Evolutionary conservation across 2,888 invertebrate species (phyloP), one percentile per base, ranked within the genome.

Genomic region (Philopedon plagiatum): DNA sequence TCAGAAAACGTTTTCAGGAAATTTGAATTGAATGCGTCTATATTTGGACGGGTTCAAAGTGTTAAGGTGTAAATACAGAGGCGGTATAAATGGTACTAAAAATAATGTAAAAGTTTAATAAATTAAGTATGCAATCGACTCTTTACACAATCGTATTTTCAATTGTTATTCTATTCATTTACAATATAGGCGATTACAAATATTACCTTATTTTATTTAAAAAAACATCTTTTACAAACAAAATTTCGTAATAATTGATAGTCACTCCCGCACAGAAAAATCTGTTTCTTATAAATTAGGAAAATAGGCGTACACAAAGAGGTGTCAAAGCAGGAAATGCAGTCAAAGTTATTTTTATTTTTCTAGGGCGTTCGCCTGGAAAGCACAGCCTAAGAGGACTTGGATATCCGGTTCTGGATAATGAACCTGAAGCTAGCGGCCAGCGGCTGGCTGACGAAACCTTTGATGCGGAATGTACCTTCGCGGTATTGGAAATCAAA

Each of bases 1-100:
- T 60, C 23, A 64, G 62, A 26, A 61, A 61, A 15, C 3, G 15
- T 41, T 41, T 41, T 41, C 26, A 49, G 49, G 23, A 49, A 49
- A 26, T 49, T 23, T 49, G 23, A 49, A 49, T 41, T 26, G 49
- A 49, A 49, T 49, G 49, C 5, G n/a, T 49, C 49, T 23, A 23
- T 26, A n/a, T 49, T 23, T 49, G 23, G 49, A 49, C 18, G 7
- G 19, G 49, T 7, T 49, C 18, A 41, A 18, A 15, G 41, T 41
- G 41, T 32, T 32, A n/a, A 49, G 23, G 49, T 19, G 18, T 21
- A 7, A 5, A 11, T n/a, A n/a, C 8, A 26, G 9, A 23, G 23
- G 26, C 49, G 26, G 23, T 49, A n/a, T 2, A 41, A 49, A 23
- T 23, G 5, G 5, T 11, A 41, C 8, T 5, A 49, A 49, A 49